Percentiles rank a stretch among this genome's conserved stretches.
phyloP scores from a whole-genome alignment of 1,140 invertebrate species.

The Holotrichia oblita region DNA sequence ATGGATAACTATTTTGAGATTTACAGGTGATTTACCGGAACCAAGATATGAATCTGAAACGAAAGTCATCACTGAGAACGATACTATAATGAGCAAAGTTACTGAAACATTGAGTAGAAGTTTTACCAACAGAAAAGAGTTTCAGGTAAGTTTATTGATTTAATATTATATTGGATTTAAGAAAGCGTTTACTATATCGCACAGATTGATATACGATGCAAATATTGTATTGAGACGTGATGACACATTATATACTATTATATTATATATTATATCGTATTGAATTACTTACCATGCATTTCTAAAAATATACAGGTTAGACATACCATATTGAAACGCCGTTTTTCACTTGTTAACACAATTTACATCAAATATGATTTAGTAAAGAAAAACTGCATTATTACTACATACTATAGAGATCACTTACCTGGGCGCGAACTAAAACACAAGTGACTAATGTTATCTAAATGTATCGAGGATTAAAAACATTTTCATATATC shows the following conservation, averaged over 20 bases:
- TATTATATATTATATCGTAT: not conserved
- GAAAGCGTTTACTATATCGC: too few relatives aligned
- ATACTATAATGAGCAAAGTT: slow-evolving; percentile 82
- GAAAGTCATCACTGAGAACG: slow-evolving; percentile 66
- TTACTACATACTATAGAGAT: not conserved
- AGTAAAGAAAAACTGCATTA: too few relatives aligned
- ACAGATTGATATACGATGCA: too few relatives aligned
- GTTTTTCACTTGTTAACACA: not conserved
- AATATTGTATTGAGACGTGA: not conserved
- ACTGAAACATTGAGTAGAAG: slow-evolving; percentile 82
- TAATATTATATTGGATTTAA: too few relatives aligned
- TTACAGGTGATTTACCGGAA: slow-evolving; percentile 95
- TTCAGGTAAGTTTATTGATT: slow-evolving; percentile 73
- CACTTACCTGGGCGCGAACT: not conserved
- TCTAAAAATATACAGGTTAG: too few relatives aligned
- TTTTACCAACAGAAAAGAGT: slow-evolving; percentile 79
- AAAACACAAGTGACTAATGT: not conserved
- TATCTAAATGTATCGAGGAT: not conserved
- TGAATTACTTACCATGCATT: too few relatives aligned
- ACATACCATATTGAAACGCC: too few relatives aligned
- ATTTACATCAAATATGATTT: not conserved
- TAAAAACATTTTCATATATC: not conserved
- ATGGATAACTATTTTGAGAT: slow-evolving; percentile 90
- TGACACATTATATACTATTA: not conserved
- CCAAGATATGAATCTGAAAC: slow-evolving; percentile 74